Conservation (phyloP, 2,113 vertebrate genomes). For the Cephalopholis sonnerati region DNA sequence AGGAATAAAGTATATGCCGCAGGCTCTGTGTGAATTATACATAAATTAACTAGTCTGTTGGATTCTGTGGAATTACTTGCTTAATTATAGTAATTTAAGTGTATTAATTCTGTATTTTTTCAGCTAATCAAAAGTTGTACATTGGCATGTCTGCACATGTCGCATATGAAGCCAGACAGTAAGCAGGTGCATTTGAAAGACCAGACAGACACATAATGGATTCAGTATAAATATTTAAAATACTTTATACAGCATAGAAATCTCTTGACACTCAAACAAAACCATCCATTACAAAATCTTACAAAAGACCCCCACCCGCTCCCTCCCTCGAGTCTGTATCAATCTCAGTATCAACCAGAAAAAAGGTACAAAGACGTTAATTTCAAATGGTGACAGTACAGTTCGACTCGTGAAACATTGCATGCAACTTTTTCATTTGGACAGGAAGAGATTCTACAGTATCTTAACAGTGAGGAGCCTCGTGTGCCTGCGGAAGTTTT, state of each 20-base stretch:
- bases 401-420: constrained; percentile 63
- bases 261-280: constrained; percentile 82
- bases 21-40: constrained; percentile 19
- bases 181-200: constrained; percentile 52
- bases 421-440: constrained; percentile 79
- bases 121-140: not conserved
- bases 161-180: constrained; percentile 42
- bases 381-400: constrained; percentile 68
- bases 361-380: constrained; percentile 80
- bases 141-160: not conserved
- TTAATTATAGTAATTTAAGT: constrained; percentile 10
- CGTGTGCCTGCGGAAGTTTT: constrained; percentile 64
- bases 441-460: constrained; percentile 59
- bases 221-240: constrained; percentile 87
- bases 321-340: constrained; percentile 58
- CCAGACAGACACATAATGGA: constrained; percentile 67
- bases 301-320: constrained; percentile 77
- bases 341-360: constrained; percentile 73
- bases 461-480: constrained; percentile 74
- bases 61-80: constrained; percentile 9
- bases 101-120: constrained; percentile 17
- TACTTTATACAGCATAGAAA: constrained; percentile 88
- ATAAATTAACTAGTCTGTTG: constrained; percentile 18
- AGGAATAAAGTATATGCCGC: constrained; percentile 19
- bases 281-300: constrained; percentile 83